These are phyloP conservation scores for Tauraco hartlaubi DNA, from an alignment of 2,797 vertebrate species.

Conservation along the genomic window DNA sequence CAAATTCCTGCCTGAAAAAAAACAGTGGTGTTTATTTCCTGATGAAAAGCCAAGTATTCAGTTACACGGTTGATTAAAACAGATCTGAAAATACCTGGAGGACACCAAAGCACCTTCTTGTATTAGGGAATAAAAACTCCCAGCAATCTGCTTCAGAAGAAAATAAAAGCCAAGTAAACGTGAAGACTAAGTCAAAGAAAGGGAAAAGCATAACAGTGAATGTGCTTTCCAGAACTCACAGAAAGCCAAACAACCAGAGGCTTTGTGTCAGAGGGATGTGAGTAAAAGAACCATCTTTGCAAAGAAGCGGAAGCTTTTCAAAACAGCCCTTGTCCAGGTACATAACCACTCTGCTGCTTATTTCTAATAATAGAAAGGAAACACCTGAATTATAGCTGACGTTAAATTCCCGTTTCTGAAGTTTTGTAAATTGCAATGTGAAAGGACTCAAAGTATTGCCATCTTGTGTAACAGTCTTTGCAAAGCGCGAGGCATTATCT, in stretches of 20 bases:
- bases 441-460: not conserved
- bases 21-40: not conserved
- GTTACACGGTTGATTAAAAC: not conserved
- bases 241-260: slow-evolving; percentile 10
- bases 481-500: not conserved
- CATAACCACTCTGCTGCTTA: not conserved
- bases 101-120: not conserved
- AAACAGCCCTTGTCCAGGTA: not conserved
- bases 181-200: not conserved
- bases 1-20: not conserved
- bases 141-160: not conserved
- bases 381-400: not conserved
- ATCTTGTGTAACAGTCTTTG: not conserved
- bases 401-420: not conserved
- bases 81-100: not conserved
- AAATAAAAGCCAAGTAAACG: not conserved
- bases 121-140: not conserved
- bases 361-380: not conserved
- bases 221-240: not conserved
- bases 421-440: not conserved
- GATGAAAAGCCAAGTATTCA: not conserved
- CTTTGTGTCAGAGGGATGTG: not conserved
- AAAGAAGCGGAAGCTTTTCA: slow-evolving; percentile 12
- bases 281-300: not conserved
- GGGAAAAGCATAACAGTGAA: not conserved